Percentiles rank a stretch among this genome's conserved stretches.
Evolutionary conservation across 2,113 vertebrate genomes (phyloP).

Genomic region (Petrocephalus microphthalmus): DNA sequence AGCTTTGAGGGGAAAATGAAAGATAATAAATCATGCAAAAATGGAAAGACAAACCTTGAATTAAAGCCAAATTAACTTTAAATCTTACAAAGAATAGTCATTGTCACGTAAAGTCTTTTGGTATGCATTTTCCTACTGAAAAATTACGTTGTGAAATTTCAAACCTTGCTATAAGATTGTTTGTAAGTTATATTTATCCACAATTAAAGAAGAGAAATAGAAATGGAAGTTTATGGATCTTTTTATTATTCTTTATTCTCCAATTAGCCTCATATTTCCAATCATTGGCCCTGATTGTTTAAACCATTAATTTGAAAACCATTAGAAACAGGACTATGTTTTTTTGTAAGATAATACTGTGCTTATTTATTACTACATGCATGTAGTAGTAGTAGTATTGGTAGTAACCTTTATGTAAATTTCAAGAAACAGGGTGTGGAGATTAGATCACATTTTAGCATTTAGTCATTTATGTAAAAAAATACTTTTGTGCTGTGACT

Average conservation of each 20-base stretch:
- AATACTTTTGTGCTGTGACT: neutral
- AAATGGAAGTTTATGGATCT: neutral
- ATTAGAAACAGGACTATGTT: neutral
- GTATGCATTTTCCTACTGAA: neutral
- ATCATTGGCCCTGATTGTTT: neutral
- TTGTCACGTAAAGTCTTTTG: conserved; percentile 52
- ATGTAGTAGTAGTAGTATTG: neutral
- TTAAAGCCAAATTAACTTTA: conserved; percentile 38
- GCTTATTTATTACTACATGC: neutral
- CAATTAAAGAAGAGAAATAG: neutral
- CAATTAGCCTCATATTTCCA: neutral
- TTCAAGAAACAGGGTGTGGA: too few species aligned
- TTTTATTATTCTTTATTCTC: too few species aligned
- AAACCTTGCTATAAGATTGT: neutral
- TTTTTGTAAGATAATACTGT: neutral
- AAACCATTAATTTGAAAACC: neutral
- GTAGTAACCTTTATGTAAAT: too few species aligned
- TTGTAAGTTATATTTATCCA: neutral
- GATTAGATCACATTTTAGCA: too few species aligned
- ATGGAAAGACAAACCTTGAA: neutral
- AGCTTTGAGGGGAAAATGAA: neutral
- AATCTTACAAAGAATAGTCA: conserved; percentile 31
- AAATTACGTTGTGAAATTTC: neutral
- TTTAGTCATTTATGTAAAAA: too few species aligned
- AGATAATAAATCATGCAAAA: neutral